phyloP scores from a whole-genome alignment of 2,888 invertebrate species.

The Phengaris alcon region DNA sequence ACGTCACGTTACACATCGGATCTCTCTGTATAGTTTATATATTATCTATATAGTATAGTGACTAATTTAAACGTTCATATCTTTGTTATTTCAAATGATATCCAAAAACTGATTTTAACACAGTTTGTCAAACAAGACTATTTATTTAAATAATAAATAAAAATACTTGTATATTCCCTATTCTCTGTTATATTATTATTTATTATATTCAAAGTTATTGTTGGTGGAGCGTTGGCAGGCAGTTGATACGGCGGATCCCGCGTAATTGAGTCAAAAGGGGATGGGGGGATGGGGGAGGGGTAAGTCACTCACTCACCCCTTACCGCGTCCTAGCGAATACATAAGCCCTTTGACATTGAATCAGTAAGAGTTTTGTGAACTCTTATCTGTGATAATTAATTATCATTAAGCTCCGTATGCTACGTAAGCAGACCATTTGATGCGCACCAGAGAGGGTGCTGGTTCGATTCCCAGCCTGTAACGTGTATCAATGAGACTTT shows the following conservation, averaged over 20 bases:
- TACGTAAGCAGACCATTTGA: not conserved
- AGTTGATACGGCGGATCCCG: slow-evolving; percentile 16
- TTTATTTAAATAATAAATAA: no score
- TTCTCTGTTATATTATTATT: not conserved
- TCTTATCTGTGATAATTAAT: not conserved
- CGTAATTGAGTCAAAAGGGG: slow-evolving; percentile 11
- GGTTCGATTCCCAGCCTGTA: no score
- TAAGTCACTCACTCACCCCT: not conserved
- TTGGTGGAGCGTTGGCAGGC: slow-evolving; percentile 3
- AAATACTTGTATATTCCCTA: not conserved
- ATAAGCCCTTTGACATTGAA: not conserved
- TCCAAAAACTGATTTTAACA: no score
- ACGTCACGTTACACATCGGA: no score
- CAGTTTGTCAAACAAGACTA: no score
- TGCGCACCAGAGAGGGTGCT: no score
- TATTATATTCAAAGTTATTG: not conserved
- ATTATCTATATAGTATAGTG: no score
- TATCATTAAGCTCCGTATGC: no score
- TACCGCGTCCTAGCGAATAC: not conserved
- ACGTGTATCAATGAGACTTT: no score
- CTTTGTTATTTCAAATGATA: no score
- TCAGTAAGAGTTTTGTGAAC: not conserved
- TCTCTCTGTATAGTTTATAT: no score
- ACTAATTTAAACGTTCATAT: no score
- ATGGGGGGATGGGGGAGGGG: not conserved